phyloP scores from a whole-genome alignment of 2,113 vertebrate species.

The Ia io region DNA sequence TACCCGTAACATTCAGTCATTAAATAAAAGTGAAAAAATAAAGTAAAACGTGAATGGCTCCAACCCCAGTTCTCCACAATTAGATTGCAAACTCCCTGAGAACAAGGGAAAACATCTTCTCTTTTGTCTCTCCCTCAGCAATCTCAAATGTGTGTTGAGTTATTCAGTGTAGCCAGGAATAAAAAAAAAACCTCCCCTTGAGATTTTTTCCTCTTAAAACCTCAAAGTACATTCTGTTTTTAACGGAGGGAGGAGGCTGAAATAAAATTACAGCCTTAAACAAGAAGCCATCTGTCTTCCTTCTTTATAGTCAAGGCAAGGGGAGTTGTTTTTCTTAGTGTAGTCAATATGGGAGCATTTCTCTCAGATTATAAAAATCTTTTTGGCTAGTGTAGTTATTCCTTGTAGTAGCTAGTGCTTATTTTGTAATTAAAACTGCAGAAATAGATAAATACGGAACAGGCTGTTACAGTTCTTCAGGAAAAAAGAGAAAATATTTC shows the following conservation, averaged over 20 bases:
- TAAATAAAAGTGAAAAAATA: neutral
- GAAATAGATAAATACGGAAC: slow-evolving; percentile 53
- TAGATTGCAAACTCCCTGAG: slow-evolving; percentile 72
- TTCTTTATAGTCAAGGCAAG: slow-evolving; percentile 73
- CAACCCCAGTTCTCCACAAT: slow-evolving; percentile 11
- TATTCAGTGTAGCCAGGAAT: slow-evolving; percentile 67
- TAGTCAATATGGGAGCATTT: slow-evolving; percentile 69
- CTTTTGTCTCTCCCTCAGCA: slow-evolving; percentile 50
- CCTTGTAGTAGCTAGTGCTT: slow-evolving; percentile 67
- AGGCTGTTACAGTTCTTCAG: slow-evolving; percentile 39
- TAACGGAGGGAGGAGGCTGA: slow-evolving; percentile 69
- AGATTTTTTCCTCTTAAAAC: slow-evolving; percentile 69
- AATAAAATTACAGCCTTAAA: slow-evolving; percentile 74
- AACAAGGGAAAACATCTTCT: slow-evolving; percentile 54
- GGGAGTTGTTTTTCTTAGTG: slow-evolving; percentile 69
- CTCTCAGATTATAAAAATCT: slow-evolving; percentile 69
- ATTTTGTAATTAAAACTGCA: slow-evolving; percentile 65
- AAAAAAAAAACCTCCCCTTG: slow-evolving; percentile 55
- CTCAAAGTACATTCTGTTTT: slow-evolving; percentile 77
- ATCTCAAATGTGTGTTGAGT: slow-evolving; percentile 67
- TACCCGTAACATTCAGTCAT: neutral
- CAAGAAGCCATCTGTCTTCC: slow-evolving; percentile 77
- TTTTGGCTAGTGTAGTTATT: slow-evolving; percentile 59
- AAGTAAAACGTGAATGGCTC: slow-evolving; percentile 13
- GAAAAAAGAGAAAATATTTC: slow-evolving; percentile 18